phyloP scores from a whole-genome alignment of 2,888 invertebrate genomes.

The Phania funesta region DNA sequence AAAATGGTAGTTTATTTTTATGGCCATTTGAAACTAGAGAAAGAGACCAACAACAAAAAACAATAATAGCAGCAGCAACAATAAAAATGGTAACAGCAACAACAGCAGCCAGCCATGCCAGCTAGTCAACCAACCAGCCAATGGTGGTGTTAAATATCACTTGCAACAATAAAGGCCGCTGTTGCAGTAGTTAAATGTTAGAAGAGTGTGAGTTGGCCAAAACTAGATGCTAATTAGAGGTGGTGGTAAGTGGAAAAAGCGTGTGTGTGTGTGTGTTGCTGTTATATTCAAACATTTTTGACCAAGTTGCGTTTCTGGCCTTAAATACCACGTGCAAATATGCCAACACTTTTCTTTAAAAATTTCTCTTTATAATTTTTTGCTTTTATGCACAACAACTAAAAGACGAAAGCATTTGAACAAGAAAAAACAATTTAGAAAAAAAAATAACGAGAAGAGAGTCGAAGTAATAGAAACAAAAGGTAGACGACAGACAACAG shows the following conservation, averaged over 20 bases:
- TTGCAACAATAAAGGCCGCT: conserved; percentile 8
- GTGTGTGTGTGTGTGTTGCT: too few species aligned
- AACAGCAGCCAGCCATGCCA: neutral
- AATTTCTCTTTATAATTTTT: neutral
- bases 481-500: conserved; percentile 32
- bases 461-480: conserved; percentile 1
- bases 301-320: conserved; percentile 54
- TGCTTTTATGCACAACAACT: neutral
- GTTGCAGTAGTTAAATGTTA: neutral
- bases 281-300: conserved; percentile 1
- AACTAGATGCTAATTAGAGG: conserved; percentile 24
- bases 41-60: conserved; percentile 3
- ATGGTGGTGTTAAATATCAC: conserved; percentile 41
- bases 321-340: conserved; percentile 61
- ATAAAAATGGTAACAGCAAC: neutral
- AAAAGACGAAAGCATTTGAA: conserved; percentile 14
- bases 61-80: conserved; percentile 5
- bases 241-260: neutral
- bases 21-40: conserved; percentile 49
- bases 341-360: conserved; percentile 46
- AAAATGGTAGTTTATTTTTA: conserved; percentile 63
- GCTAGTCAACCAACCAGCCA: too few species aligned
- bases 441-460: neutral
- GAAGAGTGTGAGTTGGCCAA: conserved; percentile 35
- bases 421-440: conserved; percentile 1